Evolutionary conservation across 35 echinoderm and acorn worm species (phyloP).

Genomic region (Apostichopus californicus): DNA sequence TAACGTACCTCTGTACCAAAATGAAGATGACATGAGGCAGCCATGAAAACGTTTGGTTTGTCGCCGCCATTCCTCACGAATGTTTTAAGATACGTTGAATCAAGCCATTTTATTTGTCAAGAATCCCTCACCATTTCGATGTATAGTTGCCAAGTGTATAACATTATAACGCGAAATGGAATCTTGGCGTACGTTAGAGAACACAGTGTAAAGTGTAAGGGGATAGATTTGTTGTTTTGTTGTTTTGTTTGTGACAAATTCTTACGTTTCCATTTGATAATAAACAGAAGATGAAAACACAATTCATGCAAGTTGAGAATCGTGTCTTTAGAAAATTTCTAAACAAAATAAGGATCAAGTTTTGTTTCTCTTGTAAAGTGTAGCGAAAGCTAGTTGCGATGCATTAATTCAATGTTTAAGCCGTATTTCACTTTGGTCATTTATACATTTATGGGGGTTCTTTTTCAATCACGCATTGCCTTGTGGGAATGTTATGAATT

Average conservation of each 20-base stretch:
- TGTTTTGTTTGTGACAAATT: neutral
- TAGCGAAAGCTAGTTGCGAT: too few relatives aligned
- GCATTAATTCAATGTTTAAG: too few relatives aligned
- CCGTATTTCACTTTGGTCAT: too few relatives aligned
- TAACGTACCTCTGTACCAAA: neutral
- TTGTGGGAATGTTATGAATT: too few relatives aligned
- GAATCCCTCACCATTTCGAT: too few relatives aligned
- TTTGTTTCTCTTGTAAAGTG: neutral
- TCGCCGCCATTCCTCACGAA: neutral
- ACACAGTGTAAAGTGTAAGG: too few relatives aligned
- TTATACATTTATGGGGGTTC: too few relatives aligned
- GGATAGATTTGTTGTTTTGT: neutral
- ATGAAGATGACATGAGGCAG: neutral
- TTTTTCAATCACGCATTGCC: too few relatives aligned
- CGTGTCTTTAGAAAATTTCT: neutral
- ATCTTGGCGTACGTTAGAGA: too few relatives aligned
- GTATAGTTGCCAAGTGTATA: too few relatives aligned
- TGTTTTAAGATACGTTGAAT: neutral
- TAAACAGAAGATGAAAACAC: neutral
- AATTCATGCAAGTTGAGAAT: neutral
- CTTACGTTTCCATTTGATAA: neutral
- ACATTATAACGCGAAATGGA: too few relatives aligned
- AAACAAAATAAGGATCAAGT: neutral
- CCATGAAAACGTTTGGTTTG: neutral
- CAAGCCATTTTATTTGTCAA: too few relatives aligned